Conservation (phyloP, 1,140 invertebrate species). For the Oreohelix idahoensis region DNA sequence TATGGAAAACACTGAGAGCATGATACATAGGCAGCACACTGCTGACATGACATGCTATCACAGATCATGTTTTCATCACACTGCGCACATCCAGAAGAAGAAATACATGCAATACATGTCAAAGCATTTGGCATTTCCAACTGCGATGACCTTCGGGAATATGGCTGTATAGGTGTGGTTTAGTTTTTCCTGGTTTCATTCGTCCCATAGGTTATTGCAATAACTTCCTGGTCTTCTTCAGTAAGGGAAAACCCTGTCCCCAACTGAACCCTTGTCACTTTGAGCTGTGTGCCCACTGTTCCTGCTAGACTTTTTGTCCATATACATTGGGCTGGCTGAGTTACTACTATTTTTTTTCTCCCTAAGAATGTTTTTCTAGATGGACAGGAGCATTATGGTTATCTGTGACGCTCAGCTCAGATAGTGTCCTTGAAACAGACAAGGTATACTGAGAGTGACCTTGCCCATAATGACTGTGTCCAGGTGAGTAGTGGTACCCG, state of each 20-base stretch:
- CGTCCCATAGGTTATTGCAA: conserved; percentile 34
- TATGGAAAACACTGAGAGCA: conserved; percentile 57
- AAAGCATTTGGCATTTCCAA: background rate
- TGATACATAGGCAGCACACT: conserved; percentile 36
- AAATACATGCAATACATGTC: background rate
- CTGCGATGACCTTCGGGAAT: background rate
- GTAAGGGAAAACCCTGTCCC: conserved; percentile 28
- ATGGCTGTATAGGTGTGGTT: background rate
- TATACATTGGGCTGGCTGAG: background rate
- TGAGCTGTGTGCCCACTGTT: background rate
- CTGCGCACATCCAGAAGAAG: conserved; percentile 16
- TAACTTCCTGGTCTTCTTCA: conserved; percentile 37
- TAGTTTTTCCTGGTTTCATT: conserved; percentile 2
- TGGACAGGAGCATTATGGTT: background rate
- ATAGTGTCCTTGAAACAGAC: conserved; percentile 12
- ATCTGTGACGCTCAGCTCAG: conserved; percentile 13
- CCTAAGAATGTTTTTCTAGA: background rate
- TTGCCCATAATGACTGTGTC: conserved; percentile 5
- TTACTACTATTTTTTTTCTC: background rate
- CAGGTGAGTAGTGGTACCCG: background rate
- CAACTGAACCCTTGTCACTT: background rate
- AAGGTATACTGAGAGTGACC: conserved; percentile 1
- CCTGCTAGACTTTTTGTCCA: background rate
- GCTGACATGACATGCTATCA: conserved; percentile 32
- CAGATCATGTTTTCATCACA: conserved; percentile 23